Evolutionary conservation across 2,113 vertebrate genomes (phyloP).

Genomic region (Solenodon paradoxus): DNA sequence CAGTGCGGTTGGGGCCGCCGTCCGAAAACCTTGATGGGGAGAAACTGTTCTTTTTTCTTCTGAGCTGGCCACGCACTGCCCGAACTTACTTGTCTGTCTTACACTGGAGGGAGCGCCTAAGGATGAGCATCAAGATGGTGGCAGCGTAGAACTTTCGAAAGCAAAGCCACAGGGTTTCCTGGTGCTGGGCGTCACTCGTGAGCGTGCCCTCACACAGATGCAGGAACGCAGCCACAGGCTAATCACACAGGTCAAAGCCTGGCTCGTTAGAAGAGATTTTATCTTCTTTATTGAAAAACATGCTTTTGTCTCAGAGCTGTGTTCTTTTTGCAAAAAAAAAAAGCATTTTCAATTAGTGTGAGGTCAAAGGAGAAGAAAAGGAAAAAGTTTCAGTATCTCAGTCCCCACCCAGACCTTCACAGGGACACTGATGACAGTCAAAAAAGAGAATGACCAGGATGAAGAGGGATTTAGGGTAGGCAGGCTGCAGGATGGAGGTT

Average conservation of each 20-base stretch:
- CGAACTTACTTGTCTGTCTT: background rate
- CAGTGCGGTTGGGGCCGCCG: rapidly evolving
- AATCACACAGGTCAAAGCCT: background rate
- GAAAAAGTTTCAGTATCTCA: background rate
- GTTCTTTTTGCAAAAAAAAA: background rate
- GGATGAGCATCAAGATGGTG: background rate
- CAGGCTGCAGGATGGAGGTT: background rate
- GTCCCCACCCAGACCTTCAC: background rate
- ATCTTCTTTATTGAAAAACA: background rate
- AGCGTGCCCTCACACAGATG: rapidly evolving
- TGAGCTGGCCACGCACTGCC: background rate
- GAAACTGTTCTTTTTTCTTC: background rate
- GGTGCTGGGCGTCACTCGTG: no score
- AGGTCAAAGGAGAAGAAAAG: background rate
- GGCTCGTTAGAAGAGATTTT: background rate
- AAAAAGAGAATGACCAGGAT: background rate
- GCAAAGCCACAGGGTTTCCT: background rate
- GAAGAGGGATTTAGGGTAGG: background rate
- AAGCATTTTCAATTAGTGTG: background rate
- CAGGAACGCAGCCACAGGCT: background rate
- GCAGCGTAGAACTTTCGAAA: background rate
- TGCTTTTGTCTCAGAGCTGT: background rate
- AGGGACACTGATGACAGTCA: background rate
- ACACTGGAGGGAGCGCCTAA: background rate
- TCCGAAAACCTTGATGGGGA: background rate